Evolutionary conservation across 2,888 invertebrate species (phyloP).

Genomic region (Drosophila greeni): DNA sequence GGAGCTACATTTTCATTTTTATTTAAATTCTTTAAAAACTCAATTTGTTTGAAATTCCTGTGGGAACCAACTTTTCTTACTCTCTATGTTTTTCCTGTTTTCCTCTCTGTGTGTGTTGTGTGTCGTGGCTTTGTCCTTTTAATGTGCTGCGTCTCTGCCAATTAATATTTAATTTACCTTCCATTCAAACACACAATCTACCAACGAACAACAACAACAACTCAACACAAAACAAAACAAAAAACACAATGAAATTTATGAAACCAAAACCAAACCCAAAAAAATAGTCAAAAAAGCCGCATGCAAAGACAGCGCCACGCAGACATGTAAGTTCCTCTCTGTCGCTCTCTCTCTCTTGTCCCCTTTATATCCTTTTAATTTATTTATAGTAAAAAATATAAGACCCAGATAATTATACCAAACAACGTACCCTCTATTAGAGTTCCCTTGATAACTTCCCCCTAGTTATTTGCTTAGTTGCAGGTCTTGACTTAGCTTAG

Average conservation of each 20-base stretch:
- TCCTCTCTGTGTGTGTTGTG: conserved; percentile 8
- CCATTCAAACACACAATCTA: conserved; percentile 38
- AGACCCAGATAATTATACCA: neutral
- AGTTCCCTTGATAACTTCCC: neutral
- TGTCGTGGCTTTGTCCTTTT: conserved; percentile 23
- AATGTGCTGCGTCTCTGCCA: conserved; percentile 34
- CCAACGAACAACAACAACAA: conserved; percentile 37
- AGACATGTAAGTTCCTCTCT: conserved; percentile 75
- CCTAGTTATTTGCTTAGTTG: conserved; percentile 19
- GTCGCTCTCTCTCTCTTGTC: neutral
- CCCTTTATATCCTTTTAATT: conserved; percentile 2
- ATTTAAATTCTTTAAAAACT: neutral
- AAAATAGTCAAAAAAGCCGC: conserved; percentile 68
- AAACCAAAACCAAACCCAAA: conserved; percentile 3
- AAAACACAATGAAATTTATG: conserved; percentile 18
- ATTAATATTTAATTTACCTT: conserved; percentile 60
- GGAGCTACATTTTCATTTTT: neutral
- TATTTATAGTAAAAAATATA: neutral
- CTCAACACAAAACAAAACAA: conserved; percentile 3
- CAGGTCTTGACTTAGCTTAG: conserved; percentile 10
- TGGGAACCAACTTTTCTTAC: neutral
- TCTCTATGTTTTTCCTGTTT: conserved; percentile 3
- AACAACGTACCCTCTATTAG: neutral
- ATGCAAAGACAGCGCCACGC: conserved; percentile 75
- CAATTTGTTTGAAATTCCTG: neutral